These are phyloP conservation scores for Lota lota DNA, from an alignment of 2,113 vertebrate genomes.

Conservation along the genomic window DNA sequence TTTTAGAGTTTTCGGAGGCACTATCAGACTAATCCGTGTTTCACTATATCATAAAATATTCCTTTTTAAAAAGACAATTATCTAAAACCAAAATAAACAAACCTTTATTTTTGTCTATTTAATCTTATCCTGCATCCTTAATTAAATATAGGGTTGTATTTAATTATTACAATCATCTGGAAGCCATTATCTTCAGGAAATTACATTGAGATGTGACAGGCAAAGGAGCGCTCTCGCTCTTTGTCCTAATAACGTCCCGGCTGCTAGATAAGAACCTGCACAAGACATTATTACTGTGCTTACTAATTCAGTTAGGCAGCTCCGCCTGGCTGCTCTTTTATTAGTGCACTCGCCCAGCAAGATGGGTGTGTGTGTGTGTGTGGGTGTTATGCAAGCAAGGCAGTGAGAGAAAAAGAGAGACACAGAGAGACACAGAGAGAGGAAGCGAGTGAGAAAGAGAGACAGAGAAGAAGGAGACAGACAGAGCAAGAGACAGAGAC, in stretches of 20 bases:
- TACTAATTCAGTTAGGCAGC: conserved; percentile 61
- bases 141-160: conserved; percentile 30
- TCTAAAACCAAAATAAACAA: background rate
- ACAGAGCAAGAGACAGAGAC: conserved; percentile 9
- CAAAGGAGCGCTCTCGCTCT: conserved; percentile 30
- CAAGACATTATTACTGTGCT: conserved; percentile 53
- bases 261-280: conserved; percentile 53
- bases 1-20: too few relatives aligned
- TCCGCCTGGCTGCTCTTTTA: conserved; percentile 41
- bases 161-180: conserved; percentile 38
- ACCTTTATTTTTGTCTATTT: background rate
- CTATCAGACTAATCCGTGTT: too few relatives aligned
- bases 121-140: background rate
- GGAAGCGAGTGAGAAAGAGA: conserved; percentile 5
- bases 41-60: too few relatives aligned
- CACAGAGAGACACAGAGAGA: conserved; percentile 5
- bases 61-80: background rate
- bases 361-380: too few relatives aligned
- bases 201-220: conserved; percentile 49
- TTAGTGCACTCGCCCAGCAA: conserved; percentile 41
- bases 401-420: conserved; percentile 4
- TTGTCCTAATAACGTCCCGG: conserved; percentile 36
- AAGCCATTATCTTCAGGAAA: conserved; percentile 45
- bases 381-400: too few relatives aligned
- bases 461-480: conserved; percentile 20